Evolutionary conservation across 2,113 vertebrate species (phyloP).

Genomic region (Tympanuchus pallidicinctus): DNA sequence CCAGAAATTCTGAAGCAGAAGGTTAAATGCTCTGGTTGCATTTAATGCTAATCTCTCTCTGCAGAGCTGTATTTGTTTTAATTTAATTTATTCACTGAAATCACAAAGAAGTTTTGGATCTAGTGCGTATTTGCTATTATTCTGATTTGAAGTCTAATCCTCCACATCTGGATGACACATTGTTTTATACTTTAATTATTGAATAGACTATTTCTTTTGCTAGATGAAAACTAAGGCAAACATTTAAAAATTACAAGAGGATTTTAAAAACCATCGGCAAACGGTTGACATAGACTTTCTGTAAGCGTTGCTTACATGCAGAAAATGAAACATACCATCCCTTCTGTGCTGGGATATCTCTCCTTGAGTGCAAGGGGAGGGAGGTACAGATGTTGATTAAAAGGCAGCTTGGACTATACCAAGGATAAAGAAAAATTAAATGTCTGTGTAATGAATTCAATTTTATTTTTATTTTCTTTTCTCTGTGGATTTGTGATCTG

Average conservation of each 20-base stretch:
- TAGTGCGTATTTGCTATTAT: not conserved
- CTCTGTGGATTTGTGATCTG: not conserved
- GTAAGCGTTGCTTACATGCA: not conserved
- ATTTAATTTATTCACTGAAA: not conserved
- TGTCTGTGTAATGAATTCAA: not conserved
- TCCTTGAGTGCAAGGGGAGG: not conserved
- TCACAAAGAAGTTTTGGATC: not conserved
- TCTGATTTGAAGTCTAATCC: not conserved
- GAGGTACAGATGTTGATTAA: not conserved
- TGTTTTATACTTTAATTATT: not conserved
- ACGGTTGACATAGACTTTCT: rapidly evolving
- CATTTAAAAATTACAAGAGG: not conserved
- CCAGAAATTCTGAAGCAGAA: not conserved
- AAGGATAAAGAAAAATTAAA: not conserved
- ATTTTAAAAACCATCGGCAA: not conserved
- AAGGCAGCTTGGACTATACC: not conserved
- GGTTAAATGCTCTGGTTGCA: not conserved
- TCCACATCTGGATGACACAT: not conserved
- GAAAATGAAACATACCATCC: rapidly evolving
- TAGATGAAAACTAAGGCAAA: not conserved
- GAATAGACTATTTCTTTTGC: not conserved
- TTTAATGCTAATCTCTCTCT: not conserved
- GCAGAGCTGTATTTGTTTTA: not conserved
- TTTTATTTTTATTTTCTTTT: not conserved
- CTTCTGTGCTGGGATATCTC: not conserved